Conservation (phyloP, 1,140 invertebrate species). For the Tetramorium simillimum region DNA sequence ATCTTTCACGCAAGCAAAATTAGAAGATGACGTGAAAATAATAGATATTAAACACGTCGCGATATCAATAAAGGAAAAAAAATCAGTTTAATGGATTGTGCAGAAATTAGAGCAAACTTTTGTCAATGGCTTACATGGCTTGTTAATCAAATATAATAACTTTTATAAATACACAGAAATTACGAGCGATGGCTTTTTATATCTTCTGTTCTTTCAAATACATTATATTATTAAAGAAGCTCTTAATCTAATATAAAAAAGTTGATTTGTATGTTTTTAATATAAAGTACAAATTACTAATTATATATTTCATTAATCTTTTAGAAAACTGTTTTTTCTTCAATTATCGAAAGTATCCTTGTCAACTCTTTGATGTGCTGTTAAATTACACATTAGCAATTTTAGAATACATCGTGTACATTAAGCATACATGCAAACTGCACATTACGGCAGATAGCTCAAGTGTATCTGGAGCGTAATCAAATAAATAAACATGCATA, state of each 20-base stretch:
- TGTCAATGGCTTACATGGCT: background rate
- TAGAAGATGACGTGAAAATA: slow-evolving; percentile 28
- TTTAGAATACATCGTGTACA: background rate
- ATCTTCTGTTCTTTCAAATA: background rate
- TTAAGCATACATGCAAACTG: background rate
- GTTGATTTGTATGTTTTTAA: background rate
- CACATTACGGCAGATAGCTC: background rate
- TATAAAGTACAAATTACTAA: background rate
- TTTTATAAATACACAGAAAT: background rate
- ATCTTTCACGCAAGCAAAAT: slow-evolving; percentile 24
- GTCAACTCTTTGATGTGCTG: background rate
- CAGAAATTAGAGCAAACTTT: background rate
- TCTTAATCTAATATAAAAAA: background rate
- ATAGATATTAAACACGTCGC: background rate
- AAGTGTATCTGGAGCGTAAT: slow-evolving; percentile 28
- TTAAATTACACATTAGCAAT: background rate
- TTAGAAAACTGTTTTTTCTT: background rate
- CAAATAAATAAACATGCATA: slow-evolving; percentile 4
- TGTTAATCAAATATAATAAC: too few species aligned
- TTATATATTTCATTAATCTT: background rate
- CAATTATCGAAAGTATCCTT: background rate
- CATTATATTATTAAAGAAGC: background rate
- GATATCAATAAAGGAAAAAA: background rate
- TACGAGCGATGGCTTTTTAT: background rate
- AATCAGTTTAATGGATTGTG: background rate